Percentiles rank a stretch among this genome's conserved stretches.
These are phyloP conservation scores for Astur gentilis DNA, from an alignment of 2,113 vertebrate genomes.

Conservation along the genomic window DNA sequence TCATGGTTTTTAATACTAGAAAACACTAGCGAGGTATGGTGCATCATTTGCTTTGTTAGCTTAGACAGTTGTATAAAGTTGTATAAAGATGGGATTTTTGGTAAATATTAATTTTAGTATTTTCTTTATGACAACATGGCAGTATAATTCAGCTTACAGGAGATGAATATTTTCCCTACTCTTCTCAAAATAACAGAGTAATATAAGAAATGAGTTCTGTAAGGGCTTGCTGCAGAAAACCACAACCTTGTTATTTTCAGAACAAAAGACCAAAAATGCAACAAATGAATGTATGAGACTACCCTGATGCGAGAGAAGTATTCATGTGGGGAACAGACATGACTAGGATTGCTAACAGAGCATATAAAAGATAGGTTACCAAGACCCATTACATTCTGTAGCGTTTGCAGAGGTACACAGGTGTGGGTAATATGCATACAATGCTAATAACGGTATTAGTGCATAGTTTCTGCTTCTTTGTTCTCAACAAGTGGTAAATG, in stretches of 20 bases:
- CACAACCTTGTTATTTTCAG: background rate
- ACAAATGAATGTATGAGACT: background rate
- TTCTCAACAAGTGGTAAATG: background rate
- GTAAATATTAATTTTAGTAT: background rate
- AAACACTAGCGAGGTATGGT: background rate
- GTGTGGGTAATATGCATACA: background rate
- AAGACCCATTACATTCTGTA: fast-evolving
- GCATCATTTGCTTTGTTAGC: background rate
- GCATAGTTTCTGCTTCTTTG: background rate
- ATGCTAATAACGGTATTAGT: background rate
- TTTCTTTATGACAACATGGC: background rate
- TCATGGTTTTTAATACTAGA: background rate
- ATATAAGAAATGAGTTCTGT: background rate
- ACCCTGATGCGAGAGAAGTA: background rate
- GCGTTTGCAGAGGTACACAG: background rate
- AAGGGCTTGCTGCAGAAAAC: background rate
- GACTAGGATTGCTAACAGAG: background rate
- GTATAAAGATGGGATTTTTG: background rate
- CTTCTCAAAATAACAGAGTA: background rate
- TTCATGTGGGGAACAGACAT: background rate
- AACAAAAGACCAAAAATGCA: background rate
- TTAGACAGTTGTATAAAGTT: background rate
- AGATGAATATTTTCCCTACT: background rate
- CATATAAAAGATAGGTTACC: background rate
- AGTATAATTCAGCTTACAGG: background rate